Conservation (phyloP, 2,797 vertebrate genomes). For the Melanotaenia nigrans region DNA sequence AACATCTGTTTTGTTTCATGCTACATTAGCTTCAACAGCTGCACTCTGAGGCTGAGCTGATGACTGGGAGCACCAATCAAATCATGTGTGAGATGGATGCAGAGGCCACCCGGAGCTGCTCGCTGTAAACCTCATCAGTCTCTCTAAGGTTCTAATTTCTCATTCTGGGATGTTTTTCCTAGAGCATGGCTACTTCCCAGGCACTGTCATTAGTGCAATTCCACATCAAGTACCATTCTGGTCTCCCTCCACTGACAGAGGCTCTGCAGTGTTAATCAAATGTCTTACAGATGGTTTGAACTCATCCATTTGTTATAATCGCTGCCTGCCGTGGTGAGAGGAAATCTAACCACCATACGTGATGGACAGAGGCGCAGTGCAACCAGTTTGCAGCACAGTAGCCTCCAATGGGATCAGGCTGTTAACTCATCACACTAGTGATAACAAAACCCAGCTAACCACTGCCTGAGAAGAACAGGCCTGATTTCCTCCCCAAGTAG, state of each 20-base stretch:
- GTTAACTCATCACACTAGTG: slow-evolving; percentile 55
- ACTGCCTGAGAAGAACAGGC: slow-evolving; percentile 23
- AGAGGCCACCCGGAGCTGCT: slow-evolving; percentile 76
- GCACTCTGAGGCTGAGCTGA: slow-evolving; percentile 64
- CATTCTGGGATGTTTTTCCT: slow-evolving; percentile 72
- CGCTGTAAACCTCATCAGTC: slow-evolving; percentile 56
- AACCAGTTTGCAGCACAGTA: slow-evolving; percentile 69
- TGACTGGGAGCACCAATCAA: slow-evolving; percentile 74
- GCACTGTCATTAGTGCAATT: slow-evolving; percentile 74
- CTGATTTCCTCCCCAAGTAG: slow-evolving; percentile 44
- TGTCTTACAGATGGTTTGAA: slow-evolving; percentile 86
- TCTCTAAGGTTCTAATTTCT: slow-evolving; percentile 69
- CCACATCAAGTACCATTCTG: slow-evolving; percentile 65
- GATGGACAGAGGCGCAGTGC: slow-evolving; percentile 63
- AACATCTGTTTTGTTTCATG: slow-evolving; percentile 79
- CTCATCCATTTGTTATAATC: slow-evolving; percentile 86
- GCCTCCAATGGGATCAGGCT: slow-evolving; percentile 46
- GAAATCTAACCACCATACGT: slow-evolving; percentile 71
- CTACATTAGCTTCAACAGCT: slow-evolving; percentile 75
- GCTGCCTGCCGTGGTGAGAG: slow-evolving; percentile 65
- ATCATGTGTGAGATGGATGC: slow-evolving; percentile 74
- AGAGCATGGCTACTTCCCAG: slow-evolving; percentile 70
- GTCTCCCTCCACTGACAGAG: slow-evolving; percentile 41
- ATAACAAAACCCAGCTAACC: slow-evolving; percentile 41
- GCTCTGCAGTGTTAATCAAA: slow-evolving; percentile 80